Evolutionary conservation across 1,140 invertebrate genomes (phyloP).

Genomic region (Pachypeltis micranthus): DNA sequence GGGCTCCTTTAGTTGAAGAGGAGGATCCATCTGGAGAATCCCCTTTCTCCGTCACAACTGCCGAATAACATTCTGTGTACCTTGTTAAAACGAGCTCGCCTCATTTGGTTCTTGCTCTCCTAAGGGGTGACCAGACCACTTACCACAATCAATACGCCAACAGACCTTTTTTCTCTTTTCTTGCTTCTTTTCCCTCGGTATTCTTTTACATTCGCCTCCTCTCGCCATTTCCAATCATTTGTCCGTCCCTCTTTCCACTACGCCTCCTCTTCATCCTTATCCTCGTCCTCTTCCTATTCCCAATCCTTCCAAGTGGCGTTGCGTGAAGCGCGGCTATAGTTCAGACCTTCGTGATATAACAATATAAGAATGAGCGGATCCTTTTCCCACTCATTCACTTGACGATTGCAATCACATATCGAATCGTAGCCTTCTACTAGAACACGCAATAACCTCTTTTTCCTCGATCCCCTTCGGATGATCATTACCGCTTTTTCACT

Average conservation of each 20-base stretch:
- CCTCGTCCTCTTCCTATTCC: neutral
- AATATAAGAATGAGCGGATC: neutral
- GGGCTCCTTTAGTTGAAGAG: neutral
- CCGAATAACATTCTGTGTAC: conserved; percentile 10
- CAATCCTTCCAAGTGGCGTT: too few relatives aligned
- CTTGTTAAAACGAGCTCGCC: conserved; percentile 11
- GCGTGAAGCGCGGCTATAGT: neutral
- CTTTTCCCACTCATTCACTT: neutral
- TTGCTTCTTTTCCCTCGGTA: too few relatives aligned
- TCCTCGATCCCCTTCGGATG: neutral
- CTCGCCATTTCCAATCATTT: conserved; percentile 6
- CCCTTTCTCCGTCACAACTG: neutral
- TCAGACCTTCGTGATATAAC: conserved; percentile 7
- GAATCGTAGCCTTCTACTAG: neutral
- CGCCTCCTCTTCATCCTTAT: neutral
- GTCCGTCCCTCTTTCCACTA: conserved; percentile 9
- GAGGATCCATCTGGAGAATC: neutral
- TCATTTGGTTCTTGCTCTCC: neutral
- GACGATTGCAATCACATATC: conserved; percentile 1
- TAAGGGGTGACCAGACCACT: neutral
- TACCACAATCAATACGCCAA: conserved; percentile 2
- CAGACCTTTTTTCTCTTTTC: neutral
- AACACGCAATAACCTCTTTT: conserved; percentile 5
- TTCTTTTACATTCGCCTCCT: neutral
- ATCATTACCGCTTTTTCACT: neutral